Conservation (phyloP, 2,888 invertebrate species). For the Thymelicus lineola region DNA sequence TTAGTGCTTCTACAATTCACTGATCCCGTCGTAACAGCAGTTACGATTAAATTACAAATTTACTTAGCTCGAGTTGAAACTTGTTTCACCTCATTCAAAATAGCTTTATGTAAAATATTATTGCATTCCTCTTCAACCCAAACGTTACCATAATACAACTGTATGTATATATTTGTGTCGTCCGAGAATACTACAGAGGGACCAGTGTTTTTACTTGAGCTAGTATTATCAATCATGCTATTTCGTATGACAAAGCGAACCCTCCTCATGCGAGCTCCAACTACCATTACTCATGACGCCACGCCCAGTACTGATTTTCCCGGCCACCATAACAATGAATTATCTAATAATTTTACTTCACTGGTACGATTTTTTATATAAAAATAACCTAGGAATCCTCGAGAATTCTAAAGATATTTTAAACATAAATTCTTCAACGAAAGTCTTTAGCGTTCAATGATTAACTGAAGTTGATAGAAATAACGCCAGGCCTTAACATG, state of each 20-base stretch:
- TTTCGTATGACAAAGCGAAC: conserved; percentile 82
- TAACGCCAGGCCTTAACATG: conserved; percentile 10
- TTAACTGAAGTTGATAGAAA: conserved; percentile 41
- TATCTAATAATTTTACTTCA: conserved; percentile 44
- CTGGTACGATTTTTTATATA: conserved; percentile 14
- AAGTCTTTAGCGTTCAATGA: conserved; percentile 44
- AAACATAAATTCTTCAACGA: conserved; percentile 35
- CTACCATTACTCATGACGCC: conserved; percentile 80
- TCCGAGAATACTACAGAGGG: conserved; percentile 61
- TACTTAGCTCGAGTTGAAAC: not conserved
- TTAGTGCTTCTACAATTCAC: conserved; percentile 18
- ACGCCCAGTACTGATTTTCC: conserved; percentile 77
- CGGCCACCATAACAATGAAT: conserved; percentile 60
- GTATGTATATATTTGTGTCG: conserved; percentile 25
- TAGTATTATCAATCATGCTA: conserved; percentile 82
- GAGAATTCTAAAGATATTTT: conserved; percentile 37
- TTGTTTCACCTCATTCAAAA: not conserved
- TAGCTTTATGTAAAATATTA: not conserved
- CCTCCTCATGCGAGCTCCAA: conserved; percentile 80
- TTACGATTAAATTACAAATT: not conserved
- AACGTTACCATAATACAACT: not conserved
- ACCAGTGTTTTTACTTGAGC: conserved; percentile 71
- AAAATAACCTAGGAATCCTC: not conserved
- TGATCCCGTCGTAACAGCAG: not conserved
- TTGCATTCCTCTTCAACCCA: not conserved